Evolutionary conservation across 2,113 vertebrate species (phyloP).

Genomic region (Rhabdornis inornatus): DNA sequence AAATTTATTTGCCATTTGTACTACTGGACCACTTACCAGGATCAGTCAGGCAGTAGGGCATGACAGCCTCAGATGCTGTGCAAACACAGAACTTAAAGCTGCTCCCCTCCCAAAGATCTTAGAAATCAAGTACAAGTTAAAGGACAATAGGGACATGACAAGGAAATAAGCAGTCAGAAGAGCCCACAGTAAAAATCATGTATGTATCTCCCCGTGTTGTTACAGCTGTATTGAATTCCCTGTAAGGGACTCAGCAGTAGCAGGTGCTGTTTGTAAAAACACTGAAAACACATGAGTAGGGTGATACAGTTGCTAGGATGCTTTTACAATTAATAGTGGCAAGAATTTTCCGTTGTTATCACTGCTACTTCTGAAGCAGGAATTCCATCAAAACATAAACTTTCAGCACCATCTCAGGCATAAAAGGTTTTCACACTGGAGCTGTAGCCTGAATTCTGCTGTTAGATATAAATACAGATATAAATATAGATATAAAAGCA

Average conservation of each 20-base stretch:
- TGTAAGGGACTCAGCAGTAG: neutral
- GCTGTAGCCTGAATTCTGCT: neutral
- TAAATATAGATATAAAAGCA: neutral
- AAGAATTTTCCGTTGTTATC: neutral
- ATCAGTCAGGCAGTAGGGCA: neutral
- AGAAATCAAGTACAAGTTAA: neutral
- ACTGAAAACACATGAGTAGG: neutral
- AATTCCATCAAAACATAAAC: neutral
- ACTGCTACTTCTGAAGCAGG: neutral
- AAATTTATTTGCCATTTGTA: constrained; percentile 22
- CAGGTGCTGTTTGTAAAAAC: constrained; percentile 35
- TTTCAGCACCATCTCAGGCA: neutral
- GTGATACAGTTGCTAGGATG: constrained; percentile 17
- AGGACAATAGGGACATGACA: constrained; percentile 19
- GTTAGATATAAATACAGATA: neutral
- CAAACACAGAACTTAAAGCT: constrained; percentile 14
- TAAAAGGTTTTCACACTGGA: neutral
- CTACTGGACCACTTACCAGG: neutral
- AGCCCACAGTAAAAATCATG: neutral
- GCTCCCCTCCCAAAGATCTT: neutral
- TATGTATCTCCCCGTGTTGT: neutral
- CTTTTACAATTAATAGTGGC: neutral
- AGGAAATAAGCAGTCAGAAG: constrained; percentile 36
- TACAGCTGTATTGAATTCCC: neutral
- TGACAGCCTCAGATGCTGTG: neutral